A percentile compares a stretch with the other conserved stretches of the same genome.
phyloP scores from a whole-genome alignment of 2,797 vertebrate species.

The Phoebastria nigripes region DNA sequence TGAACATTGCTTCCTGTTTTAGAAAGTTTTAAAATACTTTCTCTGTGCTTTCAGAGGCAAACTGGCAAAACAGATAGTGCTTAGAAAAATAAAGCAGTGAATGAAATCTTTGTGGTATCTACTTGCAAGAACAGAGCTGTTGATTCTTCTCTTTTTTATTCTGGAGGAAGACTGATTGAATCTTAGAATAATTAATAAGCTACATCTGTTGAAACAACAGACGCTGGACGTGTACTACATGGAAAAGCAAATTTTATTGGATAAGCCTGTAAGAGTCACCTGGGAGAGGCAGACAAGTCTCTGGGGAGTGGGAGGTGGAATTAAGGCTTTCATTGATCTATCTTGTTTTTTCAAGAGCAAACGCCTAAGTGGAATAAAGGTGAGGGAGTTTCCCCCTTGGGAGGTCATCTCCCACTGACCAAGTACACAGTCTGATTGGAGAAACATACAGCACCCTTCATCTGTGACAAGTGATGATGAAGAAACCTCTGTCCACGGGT shows the following conservation, averaged over 20 bases:
- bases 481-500: not conserved
- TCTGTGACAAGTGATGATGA: not conserved
- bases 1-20: constrained; percentile 28
- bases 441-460: not conserved
- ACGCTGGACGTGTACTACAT: not conserved
- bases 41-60: constrained; percentile 40
- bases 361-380: not conserved
- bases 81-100: constrained; percentile 47
- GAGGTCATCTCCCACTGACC: not conserved
- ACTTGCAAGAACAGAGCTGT: constrained; percentile 7
- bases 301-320: not conserved
- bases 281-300: not conserved
- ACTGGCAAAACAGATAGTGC: constrained; percentile 20
- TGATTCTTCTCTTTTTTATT: constrained; percentile 2
- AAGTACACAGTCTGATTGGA: not conserved
- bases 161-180: not conserved
- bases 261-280: not conserved
- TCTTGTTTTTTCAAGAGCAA: not conserved
- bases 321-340: not conserved
- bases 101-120: constrained; percentile 46
- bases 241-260: not conserved
- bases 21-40: constrained; percentile 33
- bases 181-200: constrained; percentile 34
- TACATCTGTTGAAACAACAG: constrained; percentile 14
- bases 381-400: not conserved